Evolutionary conservation across 2,113 vertebrate genomes (phyloP), one percentile per base, ranked within the genome.

Genomic region (Felis chaus): DNA sequence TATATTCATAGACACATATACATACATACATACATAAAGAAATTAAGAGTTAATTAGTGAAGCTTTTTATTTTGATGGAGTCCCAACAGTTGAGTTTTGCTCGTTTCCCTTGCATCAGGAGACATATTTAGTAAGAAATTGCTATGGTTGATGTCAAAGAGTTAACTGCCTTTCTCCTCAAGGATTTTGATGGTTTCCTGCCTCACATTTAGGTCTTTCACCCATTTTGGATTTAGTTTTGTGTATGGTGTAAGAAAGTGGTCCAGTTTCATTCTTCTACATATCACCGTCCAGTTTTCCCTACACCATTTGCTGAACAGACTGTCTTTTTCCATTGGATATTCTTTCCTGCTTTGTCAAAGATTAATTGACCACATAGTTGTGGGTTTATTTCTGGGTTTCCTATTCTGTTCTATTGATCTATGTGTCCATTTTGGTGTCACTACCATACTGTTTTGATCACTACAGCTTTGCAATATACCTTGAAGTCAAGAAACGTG

Each of bases 1-100:
- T 4, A 45, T 4, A 53, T 0, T 48, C 31, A 13, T 13, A 23
- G 7, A 10, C 2, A 31, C 1, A 63, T 5, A 19, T 0, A 33
- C 1, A 36, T 16, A 39, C 3, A 23, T 5, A 63, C 21, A 6
- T 29, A 48, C 3, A 23, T 5, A 63, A 12, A 6, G 23, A 48
- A 15, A 21, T 39, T 15, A 25, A 84, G 68, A 55, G 3, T 36
- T 31, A 80, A 31, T 78, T 78, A 27, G 4, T 48, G 27, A 76
- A 78, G 41, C 0, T 78, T 48, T 76, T 78, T 78, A 29, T 78
- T 48, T 78, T 48, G 27, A 78, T 31, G 27, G 18, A 48, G 74
- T 78, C 41, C 27, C 41, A 48, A 48, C 9, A 48, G 25, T 76
- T 76, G 2, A 76, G 45, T 78, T n/a, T n/a, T 15, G n/a, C n/a